Evolutionary conservation across 2,797 vertebrate genomes (phyloP).

Genomic region (Dromococcyx pavoninus): DNA sequence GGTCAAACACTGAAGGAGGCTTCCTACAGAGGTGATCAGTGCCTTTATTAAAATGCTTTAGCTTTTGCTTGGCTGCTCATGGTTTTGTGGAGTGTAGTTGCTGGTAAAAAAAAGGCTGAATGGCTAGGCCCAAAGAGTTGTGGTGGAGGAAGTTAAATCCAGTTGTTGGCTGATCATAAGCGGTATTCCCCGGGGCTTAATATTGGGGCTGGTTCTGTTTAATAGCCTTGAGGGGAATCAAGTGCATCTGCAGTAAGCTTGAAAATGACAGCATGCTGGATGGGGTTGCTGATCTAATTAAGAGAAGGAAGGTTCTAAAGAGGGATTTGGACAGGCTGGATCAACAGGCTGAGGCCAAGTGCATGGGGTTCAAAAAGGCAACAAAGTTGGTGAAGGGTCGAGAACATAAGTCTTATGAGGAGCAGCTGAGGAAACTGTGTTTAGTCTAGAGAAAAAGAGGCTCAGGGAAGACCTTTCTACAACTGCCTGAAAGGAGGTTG

Average conservation of each 20-base stretch:
- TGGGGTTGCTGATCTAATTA: background rate
- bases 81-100: background rate
- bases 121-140: background rate
- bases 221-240: background rate
- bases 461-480: no score
- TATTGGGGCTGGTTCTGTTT: background rate
- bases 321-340: background rate
- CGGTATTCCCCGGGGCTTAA: background rate
- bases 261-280: background rate
- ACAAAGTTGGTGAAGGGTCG: background rate
- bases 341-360: accelerated
- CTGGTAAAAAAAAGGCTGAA: background rate
- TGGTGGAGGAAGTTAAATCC: background rate
- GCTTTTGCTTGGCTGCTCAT: background rate
- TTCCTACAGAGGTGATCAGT: no score
- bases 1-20: no score
- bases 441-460: no score
- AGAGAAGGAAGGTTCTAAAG: background rate
- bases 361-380: background rate
- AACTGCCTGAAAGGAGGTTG: no score
- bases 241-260: background rate
- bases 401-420: no score
- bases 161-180: background rate
- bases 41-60: no score
- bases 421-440: no score